A percentile compares a stretch with the other conserved stretches of the same genome.
Evolutionary conservation across 2,888 invertebrate species (phyloP).

Genomic region (Nineta flava): DNA sequence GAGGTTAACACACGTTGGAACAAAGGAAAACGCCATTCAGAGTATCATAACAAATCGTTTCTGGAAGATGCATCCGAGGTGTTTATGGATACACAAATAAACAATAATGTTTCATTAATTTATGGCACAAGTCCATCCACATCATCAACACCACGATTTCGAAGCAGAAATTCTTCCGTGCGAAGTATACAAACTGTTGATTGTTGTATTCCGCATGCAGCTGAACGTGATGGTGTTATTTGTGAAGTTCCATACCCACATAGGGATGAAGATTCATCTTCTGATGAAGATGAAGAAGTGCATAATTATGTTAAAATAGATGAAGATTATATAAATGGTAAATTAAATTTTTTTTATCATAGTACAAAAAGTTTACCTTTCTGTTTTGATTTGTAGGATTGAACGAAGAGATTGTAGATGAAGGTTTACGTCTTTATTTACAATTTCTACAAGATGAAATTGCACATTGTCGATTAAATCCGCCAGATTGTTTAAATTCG

Average conservation of each 20-base stretch:
- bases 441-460: slow-evolving; percentile 6
- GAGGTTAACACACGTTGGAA: slow-evolving; percentile 1
- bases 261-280: not conserved
- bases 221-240: slow-evolving; percentile 1
- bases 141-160: slow-evolving; percentile 3
- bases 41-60: not conserved
- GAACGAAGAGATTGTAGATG: slow-evolving; percentile 5
- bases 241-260: not conserved
- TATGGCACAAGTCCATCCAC: slow-evolving; percentile 2
- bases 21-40: slow-evolving; percentile 1
- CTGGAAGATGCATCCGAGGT: slow-evolving; percentile 3
- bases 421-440: slow-evolving; percentile 5
- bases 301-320: not conserved
- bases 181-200: slow-evolving; percentile 5
- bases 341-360: not conserved
- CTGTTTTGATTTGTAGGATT: not conserved
- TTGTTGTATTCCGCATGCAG: not conserved
- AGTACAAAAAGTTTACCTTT: not conserved
- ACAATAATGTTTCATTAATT: not conserved
- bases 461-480: not conserved
- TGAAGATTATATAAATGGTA: slow-evolving; percentile 1
- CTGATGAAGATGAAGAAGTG: not conserved
- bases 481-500: slow-evolving; percentile 2
- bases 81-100: not conserved
- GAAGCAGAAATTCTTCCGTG: slow-evolving; percentile 4